Percentiles rank a stretch among this genome's conserved stretches.
Evolutionary conservation across 2,888 invertebrate species (phyloP).

Genomic region (Prosopocoilus inquinatus): DNA sequence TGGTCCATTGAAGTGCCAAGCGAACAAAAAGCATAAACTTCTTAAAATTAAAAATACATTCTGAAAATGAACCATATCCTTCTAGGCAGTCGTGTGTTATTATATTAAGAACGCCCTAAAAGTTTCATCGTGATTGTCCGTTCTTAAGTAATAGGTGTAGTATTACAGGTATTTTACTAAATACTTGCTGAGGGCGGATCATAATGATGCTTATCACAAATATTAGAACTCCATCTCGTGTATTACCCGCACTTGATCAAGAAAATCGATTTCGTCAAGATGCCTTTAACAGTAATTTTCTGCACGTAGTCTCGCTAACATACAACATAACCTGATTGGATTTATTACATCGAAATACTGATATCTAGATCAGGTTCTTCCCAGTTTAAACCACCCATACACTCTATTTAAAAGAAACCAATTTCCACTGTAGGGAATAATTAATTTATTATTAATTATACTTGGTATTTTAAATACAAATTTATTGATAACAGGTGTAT

Average conservation of each 20-base stretch:
- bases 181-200: constrained; percentile 25
- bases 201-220: constrained; percentile 29
- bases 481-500: no score
- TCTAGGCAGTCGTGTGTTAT: constrained; percentile 10
- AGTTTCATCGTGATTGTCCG: constrained; percentile 21
- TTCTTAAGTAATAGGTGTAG: constrained; percentile 31
- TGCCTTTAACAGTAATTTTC: background rate
- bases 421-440: no score
- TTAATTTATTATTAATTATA: no score
- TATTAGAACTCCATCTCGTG: constrained; percentile 23
- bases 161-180: constrained; percentile 30
- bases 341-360: no score
- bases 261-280: background rate
- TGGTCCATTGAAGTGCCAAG: no score
- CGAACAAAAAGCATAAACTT: no score
- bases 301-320: no score
- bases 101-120: constrained; percentile 21
- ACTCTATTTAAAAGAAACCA: no score
- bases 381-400: no score
- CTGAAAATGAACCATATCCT: constrained; percentile 15
- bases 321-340: no score
- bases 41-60: background rate
- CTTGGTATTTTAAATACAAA: no score
- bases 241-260: constrained; percentile 2
- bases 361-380: no score